Percentiles rank a stretch among this genome's conserved stretches.
Conservation (phyloP, 2,113 vertebrate species). For the Bos indicus region DNA sequence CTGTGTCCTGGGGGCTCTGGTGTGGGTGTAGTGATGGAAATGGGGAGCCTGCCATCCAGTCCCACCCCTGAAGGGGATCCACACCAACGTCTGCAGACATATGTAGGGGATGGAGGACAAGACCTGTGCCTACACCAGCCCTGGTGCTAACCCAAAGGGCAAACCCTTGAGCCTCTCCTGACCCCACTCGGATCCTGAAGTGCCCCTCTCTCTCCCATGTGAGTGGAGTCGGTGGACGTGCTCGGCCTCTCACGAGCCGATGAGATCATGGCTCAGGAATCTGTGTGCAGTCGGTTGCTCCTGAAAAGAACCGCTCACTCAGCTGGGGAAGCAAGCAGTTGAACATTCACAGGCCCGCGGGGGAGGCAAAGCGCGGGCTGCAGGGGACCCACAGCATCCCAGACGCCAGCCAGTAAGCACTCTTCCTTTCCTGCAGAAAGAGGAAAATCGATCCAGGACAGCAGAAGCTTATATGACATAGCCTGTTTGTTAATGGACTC, state of each 20-base stretch:
- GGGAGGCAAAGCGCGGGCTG: neutral
- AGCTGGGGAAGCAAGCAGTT: slow-evolving; percentile 74
- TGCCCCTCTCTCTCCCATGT: neutral
- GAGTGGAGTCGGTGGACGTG: slow-evolving; percentile 24
- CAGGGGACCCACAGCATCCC: neutral
- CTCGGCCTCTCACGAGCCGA: slow-evolving; percentile 55
- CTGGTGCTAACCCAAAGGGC: neutral
- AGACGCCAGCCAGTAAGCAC: neutral
- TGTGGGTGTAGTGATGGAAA: neutral
- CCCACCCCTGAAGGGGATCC: neutral
- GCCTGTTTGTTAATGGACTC: slow-evolving; percentile 13
- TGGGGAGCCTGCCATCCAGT: neutral
- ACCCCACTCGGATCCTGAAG: neutral
- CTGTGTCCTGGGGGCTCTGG: neutral
- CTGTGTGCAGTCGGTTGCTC: slow-evolving; percentile 78
- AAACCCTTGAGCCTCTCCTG: neutral
- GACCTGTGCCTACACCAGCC: neutral
- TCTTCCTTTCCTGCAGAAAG: neutral
- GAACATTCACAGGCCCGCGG: slow-evolving; percentile 60
- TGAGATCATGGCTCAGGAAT: slow-evolving; percentile 84
- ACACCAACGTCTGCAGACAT: neutral
- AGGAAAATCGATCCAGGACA: neutral
- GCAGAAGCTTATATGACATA: neutral
- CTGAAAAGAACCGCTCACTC: slow-evolving; percentile 80
- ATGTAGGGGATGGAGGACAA: neutral